Percentiles rank a stretch among this genome's conserved stretches.
Conservation (phyloP, 2,797 vertebrate genomes). For the Chloroceryle inda region DNA sequence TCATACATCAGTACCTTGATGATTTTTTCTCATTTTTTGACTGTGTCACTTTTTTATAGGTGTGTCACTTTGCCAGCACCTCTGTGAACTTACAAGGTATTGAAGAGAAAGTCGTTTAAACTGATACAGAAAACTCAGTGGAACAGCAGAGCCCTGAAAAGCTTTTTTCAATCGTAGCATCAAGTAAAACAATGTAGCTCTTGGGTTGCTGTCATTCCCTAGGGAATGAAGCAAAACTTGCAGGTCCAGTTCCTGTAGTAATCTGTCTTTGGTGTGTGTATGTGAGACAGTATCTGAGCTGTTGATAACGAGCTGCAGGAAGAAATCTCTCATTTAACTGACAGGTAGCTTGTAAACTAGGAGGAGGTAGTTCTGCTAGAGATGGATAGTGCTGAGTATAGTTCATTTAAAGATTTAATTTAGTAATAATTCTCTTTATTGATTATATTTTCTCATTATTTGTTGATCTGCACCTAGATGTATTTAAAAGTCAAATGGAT, state of each 20-base stretch:
- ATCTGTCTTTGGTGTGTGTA: not conserved
- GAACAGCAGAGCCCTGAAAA: not conserved
- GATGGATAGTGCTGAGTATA: not conserved
- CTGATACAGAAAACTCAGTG: fast-evolving
- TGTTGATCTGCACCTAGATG: not conserved
- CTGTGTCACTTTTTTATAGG: not conserved
- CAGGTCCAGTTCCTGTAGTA: not conserved
- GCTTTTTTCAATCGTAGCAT: not conserved
- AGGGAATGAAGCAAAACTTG: not conserved
- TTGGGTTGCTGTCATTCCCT: not conserved
- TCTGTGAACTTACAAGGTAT: not conserved
- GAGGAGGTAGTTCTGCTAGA: not conserved
- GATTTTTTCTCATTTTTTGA: not conserved
- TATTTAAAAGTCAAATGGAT: not conserved
- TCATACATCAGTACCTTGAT: not conserved
- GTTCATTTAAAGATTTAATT: not conserved
- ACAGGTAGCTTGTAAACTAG: not conserved
- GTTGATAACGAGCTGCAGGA: not conserved
- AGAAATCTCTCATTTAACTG: not conserved
- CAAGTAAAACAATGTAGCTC: not conserved
- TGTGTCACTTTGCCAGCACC: not conserved
- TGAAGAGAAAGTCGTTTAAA: not conserved
- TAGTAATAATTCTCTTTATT: not conserved
- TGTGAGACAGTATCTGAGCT: not conserved
- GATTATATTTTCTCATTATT: not conserved